Conservation (phyloP, 2,797 vertebrate genomes). For the Lagorchestes hirsutus region DNA sequence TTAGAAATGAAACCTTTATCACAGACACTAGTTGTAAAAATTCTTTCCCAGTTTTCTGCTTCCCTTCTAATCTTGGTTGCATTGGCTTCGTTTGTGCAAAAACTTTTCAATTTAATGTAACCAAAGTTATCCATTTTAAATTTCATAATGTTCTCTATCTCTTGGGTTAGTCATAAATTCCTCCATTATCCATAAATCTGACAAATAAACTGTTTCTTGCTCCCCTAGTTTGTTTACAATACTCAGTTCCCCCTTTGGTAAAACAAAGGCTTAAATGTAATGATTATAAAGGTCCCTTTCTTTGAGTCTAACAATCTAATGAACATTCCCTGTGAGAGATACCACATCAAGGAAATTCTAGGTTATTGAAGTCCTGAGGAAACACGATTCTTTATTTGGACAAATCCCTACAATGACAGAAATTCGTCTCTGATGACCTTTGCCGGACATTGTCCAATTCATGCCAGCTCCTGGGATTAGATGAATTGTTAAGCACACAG, state of each 20-base stretch:
- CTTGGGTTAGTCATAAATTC: too few species aligned
- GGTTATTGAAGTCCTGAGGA: not conserved
- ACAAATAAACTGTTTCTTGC: too few species aligned
- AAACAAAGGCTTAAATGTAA: not conserved
- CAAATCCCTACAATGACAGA: constrained; percentile 59
- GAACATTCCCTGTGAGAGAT: not conserved
- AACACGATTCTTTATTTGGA: not conserved
- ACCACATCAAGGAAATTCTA: not conserved
- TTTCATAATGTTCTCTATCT: too few species aligned
- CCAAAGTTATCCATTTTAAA: too few species aligned
- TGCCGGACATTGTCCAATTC: constrained; percentile 87
- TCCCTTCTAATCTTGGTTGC: too few species aligned
- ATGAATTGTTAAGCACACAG: constrained; percentile 88
- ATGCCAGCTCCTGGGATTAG: constrained; percentile 87
- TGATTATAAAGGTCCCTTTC: not conserved
- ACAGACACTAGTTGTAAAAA: too few species aligned
- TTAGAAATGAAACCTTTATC: too few species aligned
- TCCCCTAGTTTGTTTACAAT: too few species aligned
- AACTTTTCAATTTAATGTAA: too few species aligned
- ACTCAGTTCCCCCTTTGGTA: not conserved
- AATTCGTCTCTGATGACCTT: constrained; percentile 84
- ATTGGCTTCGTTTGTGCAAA: too few species aligned
- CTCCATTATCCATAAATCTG: too few species aligned
- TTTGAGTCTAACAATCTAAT: not conserved
- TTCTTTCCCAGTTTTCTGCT: too few species aligned